These are phyloP conservation scores for Erythrolamprus reginae DNA, from an alignment of 2,113 vertebrate species.

Conservation along the genomic window DNA sequence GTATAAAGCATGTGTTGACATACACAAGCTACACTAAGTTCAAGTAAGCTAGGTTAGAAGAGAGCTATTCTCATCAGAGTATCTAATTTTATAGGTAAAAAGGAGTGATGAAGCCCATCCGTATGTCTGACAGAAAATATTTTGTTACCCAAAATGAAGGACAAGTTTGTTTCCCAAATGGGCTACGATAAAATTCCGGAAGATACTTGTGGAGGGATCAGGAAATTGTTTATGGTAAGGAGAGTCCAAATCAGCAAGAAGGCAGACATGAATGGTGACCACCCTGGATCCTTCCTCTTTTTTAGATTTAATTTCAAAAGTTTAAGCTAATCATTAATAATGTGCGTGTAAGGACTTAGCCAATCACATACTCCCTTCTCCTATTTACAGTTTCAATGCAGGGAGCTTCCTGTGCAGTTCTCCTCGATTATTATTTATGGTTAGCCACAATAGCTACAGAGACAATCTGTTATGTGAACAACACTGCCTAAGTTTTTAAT, in stretches of 20 bases:
- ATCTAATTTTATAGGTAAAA: background rate
- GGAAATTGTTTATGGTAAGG: background rate
- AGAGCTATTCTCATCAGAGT: background rate
- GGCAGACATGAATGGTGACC: background rate
- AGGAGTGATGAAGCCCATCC: background rate
- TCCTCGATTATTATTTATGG: background rate
- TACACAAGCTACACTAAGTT: background rate
- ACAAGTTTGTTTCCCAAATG: background rate
- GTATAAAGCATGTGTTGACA: background rate
- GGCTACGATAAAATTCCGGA: background rate
- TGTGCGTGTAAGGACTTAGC: background rate
- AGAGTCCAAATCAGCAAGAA: background rate
- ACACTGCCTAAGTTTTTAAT: background rate
- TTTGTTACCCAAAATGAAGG: background rate
- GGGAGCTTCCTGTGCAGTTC: background rate
- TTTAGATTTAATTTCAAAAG: background rate
- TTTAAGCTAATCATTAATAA: background rate
- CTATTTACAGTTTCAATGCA: background rate
- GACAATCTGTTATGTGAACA: background rate
- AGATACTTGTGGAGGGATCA: background rate
- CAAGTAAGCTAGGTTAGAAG: background rate
- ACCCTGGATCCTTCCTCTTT: background rate
- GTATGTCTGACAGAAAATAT: background rate
- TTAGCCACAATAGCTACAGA: background rate
- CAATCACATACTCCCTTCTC: background rate